Conservation (phyloP, 2,888 invertebrate species). For the Scelioninae gen. 1 region DNA sequence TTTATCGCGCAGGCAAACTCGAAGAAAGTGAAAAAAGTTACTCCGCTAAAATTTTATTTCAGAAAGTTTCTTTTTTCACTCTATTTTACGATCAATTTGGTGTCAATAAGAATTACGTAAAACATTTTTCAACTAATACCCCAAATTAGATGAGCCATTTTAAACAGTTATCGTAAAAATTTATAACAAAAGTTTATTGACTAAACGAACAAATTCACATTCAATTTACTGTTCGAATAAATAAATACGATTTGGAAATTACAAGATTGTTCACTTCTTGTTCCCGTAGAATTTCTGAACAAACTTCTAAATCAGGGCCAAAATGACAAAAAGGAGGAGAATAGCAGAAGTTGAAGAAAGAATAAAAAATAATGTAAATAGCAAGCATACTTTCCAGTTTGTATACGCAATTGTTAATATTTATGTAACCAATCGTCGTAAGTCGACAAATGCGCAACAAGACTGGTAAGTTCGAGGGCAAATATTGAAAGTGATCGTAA, state of each 20-base stretch:
- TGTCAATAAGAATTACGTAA: conserved; percentile 20
- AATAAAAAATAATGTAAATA: neutral
- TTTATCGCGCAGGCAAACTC: conserved; percentile 1
- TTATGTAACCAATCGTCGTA: conserved; percentile 11
- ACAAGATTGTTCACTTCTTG: no score
- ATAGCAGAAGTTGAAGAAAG: neutral
- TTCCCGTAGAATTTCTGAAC: no score
- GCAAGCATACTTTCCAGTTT: neutral
- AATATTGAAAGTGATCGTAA: conserved; percentile 34
- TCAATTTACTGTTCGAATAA: neutral
- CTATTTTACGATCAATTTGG: conserved; percentile 21
- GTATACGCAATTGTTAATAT: conserved; percentile 1
- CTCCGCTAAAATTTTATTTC: neutral
- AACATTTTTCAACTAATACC: conserved; percentile 3
- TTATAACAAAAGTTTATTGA: no score
- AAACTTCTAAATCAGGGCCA: neutral
- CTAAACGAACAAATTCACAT: no score
- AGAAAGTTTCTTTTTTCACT: conserved; percentile 13
- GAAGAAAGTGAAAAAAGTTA: conserved; percentile 7
- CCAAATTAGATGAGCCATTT: conserved; percentile 3
- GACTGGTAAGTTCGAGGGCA: neutral
- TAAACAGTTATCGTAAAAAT: neutral
- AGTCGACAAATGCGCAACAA: neutral
- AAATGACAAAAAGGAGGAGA: neutral
- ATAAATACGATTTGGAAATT: no score